Evolutionary conservation across 2,797 vertebrate genomes (phyloP), one percentile per base, ranked within the genome.

Genomic region (Megalops cyprinoides): DNA sequence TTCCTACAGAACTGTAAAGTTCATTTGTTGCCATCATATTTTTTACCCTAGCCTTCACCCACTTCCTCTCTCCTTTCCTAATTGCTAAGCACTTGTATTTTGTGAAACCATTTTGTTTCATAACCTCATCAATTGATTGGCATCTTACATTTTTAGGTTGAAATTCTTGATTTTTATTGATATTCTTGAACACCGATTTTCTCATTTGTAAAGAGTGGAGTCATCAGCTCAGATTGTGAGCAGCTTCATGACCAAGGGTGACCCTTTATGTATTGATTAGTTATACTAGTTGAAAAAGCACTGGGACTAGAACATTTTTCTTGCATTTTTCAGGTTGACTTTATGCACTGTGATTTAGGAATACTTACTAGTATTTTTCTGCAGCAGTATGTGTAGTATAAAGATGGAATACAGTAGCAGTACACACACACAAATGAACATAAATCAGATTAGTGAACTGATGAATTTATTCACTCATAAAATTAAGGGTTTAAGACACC

Each of bases 171-270:
- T n/a, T n/a, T n/a, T n/a, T 86, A 89, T 89, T 88, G 90, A 92
- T 90, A 91, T 86, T 84, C 20, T 87, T 86, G 85, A 85, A 87
- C 88, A 87, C n/a, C n/a, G n/a, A n/a, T n/a, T n/a, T n/a, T n/a
- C n/a, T n/a, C n/a, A n/a, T n/a, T n/a, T n/a, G n/a, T 86, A 84
- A 88, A 89, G 89, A 89, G 84, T 78, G 88, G 44, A 46, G 65
- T 23, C 75, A 39, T 82, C 87, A 87, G 84, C 81, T 76, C 83
- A 81, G 83, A 67, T 77, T 79, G 51, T 83, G 82, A 86, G 85
- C 83, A 80, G 82, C 86, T 88, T 82, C 84, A 80, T 77, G 83
- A 83, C 74, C 76, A 62, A 80, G 83, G 83, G 86, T 83, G 83
- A 62, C 79, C n/a, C 76, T 4, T n/a, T n/a, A n/a, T n/a, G n/a